Base-by-base conservation (phyloP, 2,888 invertebrate species). In the Tetheella fluctuosa region DNA sequence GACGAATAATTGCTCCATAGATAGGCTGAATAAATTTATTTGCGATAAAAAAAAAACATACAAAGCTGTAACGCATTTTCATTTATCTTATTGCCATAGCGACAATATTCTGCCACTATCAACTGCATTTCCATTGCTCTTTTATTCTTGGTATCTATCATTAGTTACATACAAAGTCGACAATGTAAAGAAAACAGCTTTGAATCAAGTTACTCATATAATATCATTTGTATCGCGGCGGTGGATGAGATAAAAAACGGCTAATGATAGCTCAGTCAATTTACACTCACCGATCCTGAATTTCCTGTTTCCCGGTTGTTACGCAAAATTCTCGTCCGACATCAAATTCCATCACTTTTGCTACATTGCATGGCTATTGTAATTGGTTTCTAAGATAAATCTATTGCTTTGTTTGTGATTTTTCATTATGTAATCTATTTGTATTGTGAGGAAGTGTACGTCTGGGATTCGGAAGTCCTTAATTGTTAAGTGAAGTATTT, bases 301-400 rank as follows among this genome's bases (percentile, higher is more conserved):
- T 90, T 90, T 90, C 91, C 88, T 83, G 91, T 91, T 89, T 76
- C 75, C 77, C 72, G 73, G 73, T 78, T 72, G 81, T 88, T 84
- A 83, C 81, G 84, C 81, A 78, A 89, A 90, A 89, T 87, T 85
- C 76, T 85, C 71, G 70, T 73, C 74, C 74, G 70, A 77, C 77
- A 81, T 84, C 79, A 83, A 86, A 88, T 85, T 86, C 86, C 87
- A 82, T 79, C 75, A 74, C 76, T 48, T 64, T 68, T 60, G 60
- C 63, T 70, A 74, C 63, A 65, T 74, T 69, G 73, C 75, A 74
- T 73, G 59, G 64, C 81, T 73, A 89, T 89, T 89, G 89, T 89
- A 75, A 84, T 81, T 84, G 76, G 76, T 75, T 88, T 85, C 84
- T 81, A 73, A 83, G 85, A 84, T 84, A 79, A 81, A n/a, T 72